phyloP scores from a whole-genome alignment of 2,888 invertebrate species.

The Bombyx huttoni region DNA sequence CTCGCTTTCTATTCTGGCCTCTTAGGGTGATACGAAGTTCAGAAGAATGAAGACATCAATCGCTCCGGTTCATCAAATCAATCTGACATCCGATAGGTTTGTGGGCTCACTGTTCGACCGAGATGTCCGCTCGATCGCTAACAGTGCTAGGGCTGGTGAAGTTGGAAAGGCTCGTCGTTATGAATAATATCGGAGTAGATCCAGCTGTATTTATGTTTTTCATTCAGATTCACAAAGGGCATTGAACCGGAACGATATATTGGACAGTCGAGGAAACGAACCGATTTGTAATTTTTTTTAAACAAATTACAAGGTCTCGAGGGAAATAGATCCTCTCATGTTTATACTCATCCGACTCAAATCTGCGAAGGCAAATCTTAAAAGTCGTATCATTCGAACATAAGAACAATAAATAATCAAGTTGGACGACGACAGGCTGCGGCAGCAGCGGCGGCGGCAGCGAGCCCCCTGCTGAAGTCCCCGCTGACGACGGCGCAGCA shows the following conservation, averaged over 20 bases:
- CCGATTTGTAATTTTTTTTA: no score
- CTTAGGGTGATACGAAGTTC: conserved; percentile 9
- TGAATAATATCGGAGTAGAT: no score
- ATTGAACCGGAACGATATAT: no score
- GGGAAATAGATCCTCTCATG: no score
- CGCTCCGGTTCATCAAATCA: conserved; percentile 1
- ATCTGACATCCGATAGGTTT: conserved; percentile 15
- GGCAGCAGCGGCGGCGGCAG: conserved; percentile 80
- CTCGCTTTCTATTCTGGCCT: conserved; percentile 32
- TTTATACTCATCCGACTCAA: no score
- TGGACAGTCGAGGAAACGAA: no score
- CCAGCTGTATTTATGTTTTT: no score
- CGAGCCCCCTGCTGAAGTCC: conserved; percentile 85
- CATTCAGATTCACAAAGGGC: no score
- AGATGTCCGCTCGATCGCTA: neutral
- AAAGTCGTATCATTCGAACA: neutral
- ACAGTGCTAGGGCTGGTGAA: conserved; percentile 4
- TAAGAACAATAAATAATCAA: conserved; percentile 1
- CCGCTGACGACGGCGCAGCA: conserved; percentile 88
- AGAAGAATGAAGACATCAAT: conserved; percentile 8
- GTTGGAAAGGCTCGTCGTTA: neutral
- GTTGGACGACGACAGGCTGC: conserved; percentile 54
- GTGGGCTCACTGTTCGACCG: conserved; percentile 50
- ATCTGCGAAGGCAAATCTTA: neutral
- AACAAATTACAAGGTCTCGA: no score